Evolutionary conservation across 2,888 invertebrate genomes (phyloP).

Genomic region (Rhagophthalmus giganteus): DNA sequence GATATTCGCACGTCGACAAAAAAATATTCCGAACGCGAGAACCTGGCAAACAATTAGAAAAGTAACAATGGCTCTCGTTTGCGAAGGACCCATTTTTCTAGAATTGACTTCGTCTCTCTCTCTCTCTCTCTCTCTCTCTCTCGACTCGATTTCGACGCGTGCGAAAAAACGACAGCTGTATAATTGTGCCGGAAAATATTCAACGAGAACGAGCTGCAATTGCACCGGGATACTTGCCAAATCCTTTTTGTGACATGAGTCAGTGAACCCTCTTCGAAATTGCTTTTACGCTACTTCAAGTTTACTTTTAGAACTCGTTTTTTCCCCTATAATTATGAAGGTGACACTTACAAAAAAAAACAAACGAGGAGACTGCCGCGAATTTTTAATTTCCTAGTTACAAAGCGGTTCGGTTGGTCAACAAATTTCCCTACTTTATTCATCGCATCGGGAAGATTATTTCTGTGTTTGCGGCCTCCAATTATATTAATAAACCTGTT

Average conservation of each 20-base stretch:
- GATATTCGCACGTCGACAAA: too few relatives aligned
- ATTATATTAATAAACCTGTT: background rate
- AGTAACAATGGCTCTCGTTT: background rate
- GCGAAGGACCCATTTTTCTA: background rate
- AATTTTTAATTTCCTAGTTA: background rate
- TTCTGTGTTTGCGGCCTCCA: background rate
- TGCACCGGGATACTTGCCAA: slow-evolving; percentile 32
- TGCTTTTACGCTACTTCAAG: background rate
- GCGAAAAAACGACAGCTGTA: background rate
- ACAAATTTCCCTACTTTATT: background rate
- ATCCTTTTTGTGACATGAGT: slow-evolving; percentile 25
- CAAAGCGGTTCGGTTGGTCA: background rate
- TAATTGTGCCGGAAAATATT: background rate
- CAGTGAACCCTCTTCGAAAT: slow-evolving; percentile 24
- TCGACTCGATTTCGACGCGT: background rate
- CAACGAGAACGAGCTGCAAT: slow-evolving; percentile 13
- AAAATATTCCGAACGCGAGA: background rate
- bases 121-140: background rate
- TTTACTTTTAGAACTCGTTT: background rate
- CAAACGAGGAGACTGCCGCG: too few relatives aligned
- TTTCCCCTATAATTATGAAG: too few relatives aligned
- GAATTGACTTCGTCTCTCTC: background rate
- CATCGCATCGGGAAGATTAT: background rate
- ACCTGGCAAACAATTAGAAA: background rate
- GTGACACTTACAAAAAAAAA: too few relatives aligned